Base-by-base conservation (phyloP, 2,113 vertebrate genomes). In the Xenopus borealis region DNA sequence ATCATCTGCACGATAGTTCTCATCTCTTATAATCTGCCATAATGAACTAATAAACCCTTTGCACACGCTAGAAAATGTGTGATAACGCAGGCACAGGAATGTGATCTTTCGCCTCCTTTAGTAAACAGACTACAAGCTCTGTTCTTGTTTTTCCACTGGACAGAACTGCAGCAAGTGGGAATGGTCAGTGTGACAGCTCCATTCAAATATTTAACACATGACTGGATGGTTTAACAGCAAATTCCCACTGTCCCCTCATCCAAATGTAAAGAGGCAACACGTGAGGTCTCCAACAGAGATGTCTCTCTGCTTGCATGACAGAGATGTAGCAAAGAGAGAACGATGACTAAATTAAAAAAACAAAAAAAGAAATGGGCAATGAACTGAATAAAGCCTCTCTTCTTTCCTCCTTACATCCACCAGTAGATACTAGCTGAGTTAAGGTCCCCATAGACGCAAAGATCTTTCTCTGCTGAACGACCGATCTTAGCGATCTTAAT, bases 31-130 rank as follows among this genome's bases (percentile, higher is more conserved):
- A 75, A 69, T 69, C 66, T 77, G 74, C 46, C 62, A 53, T 47
- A 77, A 77, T 77, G 58, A 77, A 58, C 59, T 50, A 76, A 52
- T 76, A 76, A 76, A 63, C 61, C 12, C 27, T 65, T 76, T 55
- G 20, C 47, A 64, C 47, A n/a, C 40, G 59, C 47, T 19, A 27
- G 69, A 59, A 73, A 73, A 13, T 66, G 19, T 46, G 66, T 45
- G 47, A 47, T 45, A 67, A 63, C 62, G 66, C 66, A 53, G 20
- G 57, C 13, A 17, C 58, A 63, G 58, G 59, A 76, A 77, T 70
- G 66, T 77, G 69, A 77, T 77, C 74, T 77, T 30, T 62, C 57
- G 67, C 74, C 74, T 52, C 74, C 74, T 55, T 77, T 30, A 27
- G 74, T 70, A 76, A 76, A 70, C 66, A 70, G 46, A 19, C 0